A percentile compares a stretch with the other conserved stretches of the same genome.
Conservation (phyloP, 2,888 invertebrate genomes). For the Microctonus aethiopoides region DNA sequence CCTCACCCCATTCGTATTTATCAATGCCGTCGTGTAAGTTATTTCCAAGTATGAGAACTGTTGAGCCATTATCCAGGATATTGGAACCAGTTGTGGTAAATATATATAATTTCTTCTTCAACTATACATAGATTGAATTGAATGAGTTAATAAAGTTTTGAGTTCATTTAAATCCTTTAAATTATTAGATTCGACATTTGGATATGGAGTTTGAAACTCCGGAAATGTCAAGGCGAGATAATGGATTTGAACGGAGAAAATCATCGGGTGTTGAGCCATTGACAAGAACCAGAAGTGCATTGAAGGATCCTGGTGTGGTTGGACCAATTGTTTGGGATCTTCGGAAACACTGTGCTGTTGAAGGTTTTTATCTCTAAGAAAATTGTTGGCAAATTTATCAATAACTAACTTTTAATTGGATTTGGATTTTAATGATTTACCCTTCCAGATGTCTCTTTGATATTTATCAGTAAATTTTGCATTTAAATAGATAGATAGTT, state of each 20-base stretch:
- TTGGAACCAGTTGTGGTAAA: conserved; percentile 81
- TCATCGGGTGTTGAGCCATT: conserved; percentile 62
- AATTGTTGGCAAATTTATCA: no score
- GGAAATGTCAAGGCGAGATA: conserved; percentile 47
- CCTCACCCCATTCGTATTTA: conserved; percentile 78
- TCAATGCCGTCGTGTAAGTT: conserved; percentile 88
- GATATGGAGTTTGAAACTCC: conserved; percentile 59
- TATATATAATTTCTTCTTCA: background rate
- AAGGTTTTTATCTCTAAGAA: conserved; percentile 45
- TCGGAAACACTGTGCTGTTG: conserved; percentile 74
- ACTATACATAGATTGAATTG: conserved; percentile 15
- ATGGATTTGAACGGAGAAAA: conserved; percentile 46
- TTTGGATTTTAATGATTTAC: no score
- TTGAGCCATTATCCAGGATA: conserved; percentile 82
- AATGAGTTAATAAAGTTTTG: conserved; percentile 4
- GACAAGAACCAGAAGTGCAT: conserved; percentile 77
- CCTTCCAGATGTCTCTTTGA: conserved; percentile 16
- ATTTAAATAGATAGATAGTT: no score
- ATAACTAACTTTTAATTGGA: no score
- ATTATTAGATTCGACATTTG: conserved; percentile 56
- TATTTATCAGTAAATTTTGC: background rate
- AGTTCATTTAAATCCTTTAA: background rate
- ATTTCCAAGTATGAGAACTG: conserved; percentile 83
- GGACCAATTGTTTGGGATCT: conserved; percentile 88
- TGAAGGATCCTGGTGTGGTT: conserved; percentile 82